These are phyloP conservation scores for Protophormia terraenovae DNA, from an alignment of 2,888 invertebrate species.

Conservation along the genomic window DNA sequence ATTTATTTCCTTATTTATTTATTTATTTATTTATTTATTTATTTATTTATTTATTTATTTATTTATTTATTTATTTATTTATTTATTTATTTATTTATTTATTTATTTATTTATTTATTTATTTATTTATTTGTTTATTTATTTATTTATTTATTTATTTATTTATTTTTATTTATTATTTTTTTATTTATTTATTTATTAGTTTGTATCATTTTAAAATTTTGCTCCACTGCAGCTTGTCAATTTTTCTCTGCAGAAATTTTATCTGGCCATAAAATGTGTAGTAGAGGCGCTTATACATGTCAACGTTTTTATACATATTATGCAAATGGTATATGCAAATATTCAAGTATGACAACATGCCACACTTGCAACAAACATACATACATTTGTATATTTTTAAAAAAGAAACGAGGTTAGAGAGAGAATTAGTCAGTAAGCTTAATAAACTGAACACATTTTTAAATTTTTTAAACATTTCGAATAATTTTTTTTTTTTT, in stretches of 20 bases:
- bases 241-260: constrained; percentile 1
- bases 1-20: too few relatives aligned
- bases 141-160: too few relatives aligned
- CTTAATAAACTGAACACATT: neutral
- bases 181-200: neutral
- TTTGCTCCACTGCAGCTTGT: neutral
- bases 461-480: too few relatives aligned
- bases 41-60: too few relatives aligned
- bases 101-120: too few relatives aligned
- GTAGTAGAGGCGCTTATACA: constrained; percentile 59
- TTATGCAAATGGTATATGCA: constrained; percentile 57
- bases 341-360: constrained; percentile 64
- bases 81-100: too few relatives aligned
- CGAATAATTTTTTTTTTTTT: neutral
- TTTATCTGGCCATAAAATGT: constrained; percentile 45
- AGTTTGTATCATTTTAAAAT: too few relatives aligned
- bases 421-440: neutral
- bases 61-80: too few relatives aligned
- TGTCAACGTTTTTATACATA: constrained; percentile 54
- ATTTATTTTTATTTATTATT: too few relatives aligned
- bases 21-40: too few relatives aligned
- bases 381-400: neutral
- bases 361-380: constrained; percentile 61
- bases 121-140: too few relatives aligned
- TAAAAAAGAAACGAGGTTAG: constrained; percentile 12